Evolutionary conservation across 2,888 invertebrate genomes (phyloP).

Genomic region (Stenchaetothrips biformis): DNA sequence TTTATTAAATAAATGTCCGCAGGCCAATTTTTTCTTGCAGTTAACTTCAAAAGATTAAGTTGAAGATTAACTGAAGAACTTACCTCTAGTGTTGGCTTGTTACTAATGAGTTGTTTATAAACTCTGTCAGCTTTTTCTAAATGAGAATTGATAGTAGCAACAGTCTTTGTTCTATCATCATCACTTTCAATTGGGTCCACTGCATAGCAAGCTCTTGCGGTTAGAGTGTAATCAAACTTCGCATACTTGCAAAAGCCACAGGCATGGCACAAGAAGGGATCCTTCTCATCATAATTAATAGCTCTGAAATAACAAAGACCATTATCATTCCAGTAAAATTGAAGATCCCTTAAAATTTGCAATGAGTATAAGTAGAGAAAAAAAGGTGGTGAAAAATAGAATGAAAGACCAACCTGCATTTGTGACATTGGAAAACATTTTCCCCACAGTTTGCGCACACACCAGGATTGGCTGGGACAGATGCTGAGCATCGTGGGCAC

Average conservation of each 20-base stretch:
- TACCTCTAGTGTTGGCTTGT: conserved; percentile 84
- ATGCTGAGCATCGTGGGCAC: conserved; percentile 93
- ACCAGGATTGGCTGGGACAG: conserved; percentile 95
- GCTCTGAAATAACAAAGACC: conserved; percentile 59
- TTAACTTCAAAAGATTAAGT: too few species aligned
- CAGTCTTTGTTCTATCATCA: conserved; percentile 92
- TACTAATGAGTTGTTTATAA: conserved; percentile 83
- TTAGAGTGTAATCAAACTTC: conserved; percentile 92
- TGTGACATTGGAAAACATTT: conserved; percentile 98
- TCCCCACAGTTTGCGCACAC: conserved; percentile 97
- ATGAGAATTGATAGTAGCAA: conserved; percentile 81
- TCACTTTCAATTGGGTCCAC: conserved; percentile 97
- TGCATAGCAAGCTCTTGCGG: conserved; percentile 88
- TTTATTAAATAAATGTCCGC: background rate
- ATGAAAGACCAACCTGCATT: conserved; percentile 64
- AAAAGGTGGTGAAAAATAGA: background rate
- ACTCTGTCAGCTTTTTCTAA: conserved; percentile 92
- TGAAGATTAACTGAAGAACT: conserved; percentile 29
- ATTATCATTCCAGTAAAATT: background rate
- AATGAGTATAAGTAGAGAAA: conserved; percentile 17
- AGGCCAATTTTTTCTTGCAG: conserved; percentile 15
- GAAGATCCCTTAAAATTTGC: conserved; percentile 9
- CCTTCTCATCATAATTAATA: conserved; percentile 98
- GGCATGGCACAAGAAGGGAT: conserved; percentile 96
- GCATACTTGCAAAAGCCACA: conserved; percentile 99